phyloP scores from a whole-genome alignment of 2,113 vertebrate species.

The Loxodonta africana region DNA sequence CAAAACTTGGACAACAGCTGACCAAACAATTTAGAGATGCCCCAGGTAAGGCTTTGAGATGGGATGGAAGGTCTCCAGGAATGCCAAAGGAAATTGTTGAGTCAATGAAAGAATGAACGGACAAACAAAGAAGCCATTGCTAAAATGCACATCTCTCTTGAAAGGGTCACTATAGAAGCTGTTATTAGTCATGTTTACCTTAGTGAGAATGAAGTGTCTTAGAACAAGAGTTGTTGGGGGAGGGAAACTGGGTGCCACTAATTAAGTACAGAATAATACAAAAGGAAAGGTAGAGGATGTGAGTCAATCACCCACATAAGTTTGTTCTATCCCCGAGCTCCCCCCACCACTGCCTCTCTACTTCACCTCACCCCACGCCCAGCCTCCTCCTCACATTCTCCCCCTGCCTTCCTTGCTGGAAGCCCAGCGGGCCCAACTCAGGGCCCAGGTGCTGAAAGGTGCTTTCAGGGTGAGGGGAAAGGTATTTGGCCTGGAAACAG shows the following conservation, averaged over 20 bases:
- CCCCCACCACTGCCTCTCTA: background rate
- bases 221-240: background rate
- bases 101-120: constrained; percentile 26
- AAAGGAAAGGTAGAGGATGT: background rate
- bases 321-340: background rate
- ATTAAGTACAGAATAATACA: background rate
- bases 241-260: constrained; percentile 10
- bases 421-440: background rate
- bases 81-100: background rate
- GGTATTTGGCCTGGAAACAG: constrained; percentile 48
- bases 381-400: background rate
- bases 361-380: background rate
- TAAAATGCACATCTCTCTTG: background rate
- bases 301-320: background rate
- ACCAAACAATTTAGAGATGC: background rate
- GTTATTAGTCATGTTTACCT: constrained; percentile 40
- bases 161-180: constrained; percentile 48
- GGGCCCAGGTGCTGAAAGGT: constrained; percentile 62
- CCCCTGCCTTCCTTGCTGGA: background rate
- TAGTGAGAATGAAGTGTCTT: background rate
- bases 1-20: background rate
- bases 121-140: constrained; percentile 16
- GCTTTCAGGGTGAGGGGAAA: constrained; percentile 49
- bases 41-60: background rate
- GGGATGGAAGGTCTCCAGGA: constrained; percentile 4